phyloP scores from a whole-genome alignment of 1,140 invertebrate genomes.

The Dinothrombium tinctorium region DNA sequence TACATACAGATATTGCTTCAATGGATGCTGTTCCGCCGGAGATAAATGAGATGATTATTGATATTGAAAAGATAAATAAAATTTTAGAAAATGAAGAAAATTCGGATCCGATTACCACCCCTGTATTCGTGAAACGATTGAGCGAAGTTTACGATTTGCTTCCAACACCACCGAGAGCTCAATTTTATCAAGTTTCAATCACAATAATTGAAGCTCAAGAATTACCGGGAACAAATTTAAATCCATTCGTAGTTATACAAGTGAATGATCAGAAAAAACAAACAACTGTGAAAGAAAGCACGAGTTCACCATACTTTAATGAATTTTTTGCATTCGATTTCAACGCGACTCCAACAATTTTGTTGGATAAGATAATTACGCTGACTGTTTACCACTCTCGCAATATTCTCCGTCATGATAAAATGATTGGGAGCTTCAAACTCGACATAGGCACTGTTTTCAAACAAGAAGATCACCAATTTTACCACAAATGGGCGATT shows the following conservation, averaged over 20 bases:
- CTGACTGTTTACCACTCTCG: not conserved
- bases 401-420: not conserved
- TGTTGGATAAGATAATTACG: slow-evolving; percentile 7
- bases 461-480: not conserved
- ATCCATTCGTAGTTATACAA: slow-evolving; percentile 67
- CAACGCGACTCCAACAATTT: not conserved
- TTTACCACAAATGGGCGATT: not conserved
- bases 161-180: no score
- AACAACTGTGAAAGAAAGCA: slow-evolving; percentile 71
- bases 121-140: no score
- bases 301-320: slow-evolving; percentile 75
- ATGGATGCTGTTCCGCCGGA: no score
- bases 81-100: no score
- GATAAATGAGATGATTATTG: no score
- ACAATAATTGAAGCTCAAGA: slow-evolving; percentile 70
- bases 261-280: slow-evolving; percentile 61
- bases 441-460: not conserved
- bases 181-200: slow-evolving; percentile 41
- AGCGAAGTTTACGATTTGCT: no score
- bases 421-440: not conserved
- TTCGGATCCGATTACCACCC: no score
- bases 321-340: slow-evolving; percentile 25
- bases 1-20: no score
- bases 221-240: slow-evolving; percentile 67
- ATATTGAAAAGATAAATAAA: no score